Evolutionary conservation across 2,888 invertebrate genomes (phyloP).

Genomic region (Drosophila greeni): DNA sequence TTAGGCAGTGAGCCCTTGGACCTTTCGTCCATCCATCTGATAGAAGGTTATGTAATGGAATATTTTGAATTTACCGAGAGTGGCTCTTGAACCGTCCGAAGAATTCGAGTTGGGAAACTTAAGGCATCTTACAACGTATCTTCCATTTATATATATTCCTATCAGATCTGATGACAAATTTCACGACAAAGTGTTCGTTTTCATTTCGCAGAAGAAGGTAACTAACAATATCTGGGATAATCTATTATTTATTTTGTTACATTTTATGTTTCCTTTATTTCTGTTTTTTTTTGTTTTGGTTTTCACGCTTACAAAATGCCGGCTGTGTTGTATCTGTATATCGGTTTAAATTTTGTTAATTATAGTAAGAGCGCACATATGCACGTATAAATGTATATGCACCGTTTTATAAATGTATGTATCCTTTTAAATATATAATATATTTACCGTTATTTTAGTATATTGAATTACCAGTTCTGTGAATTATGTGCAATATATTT

Average conservation of each 20-base stretch:
- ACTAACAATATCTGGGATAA: constrained; percentile 37
- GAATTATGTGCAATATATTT: constrained; percentile 61
- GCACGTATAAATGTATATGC: constrained; percentile 23
- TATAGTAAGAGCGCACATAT: constrained; percentile 34
- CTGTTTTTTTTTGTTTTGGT: constrained; percentile 5
- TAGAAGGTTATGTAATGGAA: constrained; percentile 29
- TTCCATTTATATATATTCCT: constrained; percentile 30
- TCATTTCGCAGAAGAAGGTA: constrained; percentile 29
- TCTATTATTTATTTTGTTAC: constrained; percentile 26
- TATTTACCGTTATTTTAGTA: constrained; percentile 41
- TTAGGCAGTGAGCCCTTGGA: constrained; percentile 12
- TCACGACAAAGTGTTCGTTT: constrained; percentile 14
- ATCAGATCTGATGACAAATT: constrained; percentile 36
- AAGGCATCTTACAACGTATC: constrained; percentile 34
- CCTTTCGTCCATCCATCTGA: constrained; percentile 16
- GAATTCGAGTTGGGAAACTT: constrained; percentile 27
- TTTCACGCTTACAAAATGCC: constrained; percentile 39
- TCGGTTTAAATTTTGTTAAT: constrained; percentile 42
- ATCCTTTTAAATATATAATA: constrained; percentile 23
- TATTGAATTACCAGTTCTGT: constrained; percentile 69
- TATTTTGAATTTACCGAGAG: constrained; percentile 30
- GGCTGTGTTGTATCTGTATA: constrained; percentile 35
- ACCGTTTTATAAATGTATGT: constrained; percentile 25
- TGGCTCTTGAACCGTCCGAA: constrained; percentile 19
- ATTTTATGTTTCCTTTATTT: constrained; percentile 9